A percentile compares a stretch with the other conserved stretches of the same genome.
Conservation (phyloP, 1,140 invertebrate species). For the Lepidurus arcticus region DNA sequence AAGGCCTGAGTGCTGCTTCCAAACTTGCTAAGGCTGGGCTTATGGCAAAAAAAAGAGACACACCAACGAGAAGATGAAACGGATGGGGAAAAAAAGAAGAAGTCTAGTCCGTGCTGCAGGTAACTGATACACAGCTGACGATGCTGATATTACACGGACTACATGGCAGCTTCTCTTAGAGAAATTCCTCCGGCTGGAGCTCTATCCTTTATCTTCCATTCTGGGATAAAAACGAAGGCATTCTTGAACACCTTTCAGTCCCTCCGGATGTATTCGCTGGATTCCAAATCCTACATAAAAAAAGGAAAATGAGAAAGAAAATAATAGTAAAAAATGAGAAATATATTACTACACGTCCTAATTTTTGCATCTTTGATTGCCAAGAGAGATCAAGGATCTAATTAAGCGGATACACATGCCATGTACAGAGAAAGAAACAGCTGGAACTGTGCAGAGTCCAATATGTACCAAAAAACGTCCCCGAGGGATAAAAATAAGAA, state of each 20-base stretch:
- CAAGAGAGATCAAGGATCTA: neutral
- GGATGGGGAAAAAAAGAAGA: neutral
- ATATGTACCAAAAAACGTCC: neutral
- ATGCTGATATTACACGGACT: conserved; percentile 19
- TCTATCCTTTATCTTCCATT: conserved; percentile 3
- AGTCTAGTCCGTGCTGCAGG: conserved; percentile 3
- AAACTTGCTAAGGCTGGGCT: neutral
- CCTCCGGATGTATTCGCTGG: neutral
- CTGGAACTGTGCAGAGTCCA: neutral
- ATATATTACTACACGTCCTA: neutral
- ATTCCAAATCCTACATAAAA: neutral
- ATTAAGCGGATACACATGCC: neutral
- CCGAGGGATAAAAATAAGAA: neutral
- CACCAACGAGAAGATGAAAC: neutral
- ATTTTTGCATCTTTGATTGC: neutral
- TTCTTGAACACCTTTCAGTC: conserved; percentile 21
- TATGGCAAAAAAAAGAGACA: neutral
- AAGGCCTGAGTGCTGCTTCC: neutral
- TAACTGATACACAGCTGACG: conserved; percentile 18
- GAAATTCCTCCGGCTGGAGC: neutral
- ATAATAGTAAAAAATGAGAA: neutral
- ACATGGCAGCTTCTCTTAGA: neutral
- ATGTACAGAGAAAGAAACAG: neutral
- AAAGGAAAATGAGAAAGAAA: neutral
- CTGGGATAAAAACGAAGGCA: conserved; percentile 8